Evolutionary conservation across 1,140 invertebrate genomes (phyloP), one percentile per base, ranked within the genome.

Genomic region (Stratiolaelaps scimitus): DNA sequence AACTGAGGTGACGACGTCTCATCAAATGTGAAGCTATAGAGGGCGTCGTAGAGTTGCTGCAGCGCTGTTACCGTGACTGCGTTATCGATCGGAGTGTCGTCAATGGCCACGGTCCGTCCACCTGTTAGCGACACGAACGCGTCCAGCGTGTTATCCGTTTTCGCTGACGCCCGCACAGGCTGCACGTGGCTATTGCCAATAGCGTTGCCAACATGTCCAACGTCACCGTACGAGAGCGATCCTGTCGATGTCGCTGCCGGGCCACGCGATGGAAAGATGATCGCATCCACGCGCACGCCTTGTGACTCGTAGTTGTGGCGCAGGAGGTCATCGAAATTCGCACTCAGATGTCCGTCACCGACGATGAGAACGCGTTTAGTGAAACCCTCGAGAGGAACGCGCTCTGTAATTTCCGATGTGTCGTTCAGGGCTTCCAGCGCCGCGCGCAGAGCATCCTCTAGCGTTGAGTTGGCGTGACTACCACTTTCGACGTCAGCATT

Each of bases 401-500:
- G 53, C 34, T 60, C 53, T 23, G 26, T 60, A 60, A 60, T 26
- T 23, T 60, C 53, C 53, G 53, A 60, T 29, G 53, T 60, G 53
- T 60, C 53, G 53, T 60, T 60, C 13, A 60, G 53, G 2, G 53
- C 53, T 34, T 60, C 26, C 15, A 60, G 23, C 17, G 53, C 53
- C 13, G 34, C 26, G 26, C 34, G 26, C 26, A 60, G 53, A 20
- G 17, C 53, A 6, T 60, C 53, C 15, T 26, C 53, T 15, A 60
- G 20, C 15, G 53, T 29, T 29, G 53, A 60, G 53, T 60, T 60
- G 26, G 26, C 26, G 34, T 40, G 34, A 40, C 34, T 40, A 29
- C 53, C 53, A 15, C 26, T 26, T 15, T 60, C 53, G 2, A 60
- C 26, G 23, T 60, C 53, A 26, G 53, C 53, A 10, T 60, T 60